Percentiles rank a stretch among this genome's conserved stretches.
phyloP scores from a whole-genome alignment of 2,888 invertebrate species.

The Archaeoteleia sp. region DNA sequence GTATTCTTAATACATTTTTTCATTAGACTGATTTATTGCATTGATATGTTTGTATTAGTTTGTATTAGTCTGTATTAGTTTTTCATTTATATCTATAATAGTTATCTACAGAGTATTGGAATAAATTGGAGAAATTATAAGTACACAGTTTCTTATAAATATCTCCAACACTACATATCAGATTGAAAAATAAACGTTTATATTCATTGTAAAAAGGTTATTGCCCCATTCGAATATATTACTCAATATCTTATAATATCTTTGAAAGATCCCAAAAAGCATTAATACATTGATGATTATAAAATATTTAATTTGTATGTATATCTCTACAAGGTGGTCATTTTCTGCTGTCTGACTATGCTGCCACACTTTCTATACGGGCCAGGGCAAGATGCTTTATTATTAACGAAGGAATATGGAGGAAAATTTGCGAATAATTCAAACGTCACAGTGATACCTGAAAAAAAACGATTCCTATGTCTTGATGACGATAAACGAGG shows the following conservation, averaged over 20 bases:
- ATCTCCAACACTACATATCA: not conserved
- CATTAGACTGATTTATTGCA: no score
- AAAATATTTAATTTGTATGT: not conserved
- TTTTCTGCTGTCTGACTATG: slow-evolving; percentile 81
- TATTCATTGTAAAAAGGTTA: not conserved
- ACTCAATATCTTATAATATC: no score
- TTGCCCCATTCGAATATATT: not conserved
- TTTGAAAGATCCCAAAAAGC: no score
- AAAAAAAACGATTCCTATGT: slow-evolving; percentile 78
- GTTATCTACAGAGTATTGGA: no score
- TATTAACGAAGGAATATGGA: slow-evolving; percentile 79
- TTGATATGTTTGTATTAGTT: no score
- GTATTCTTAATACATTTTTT: no score
- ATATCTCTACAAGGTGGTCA: slow-evolving; percentile 72
- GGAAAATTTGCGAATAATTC: slow-evolving; percentile 68
- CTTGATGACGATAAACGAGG: slow-evolving; percentile 66
- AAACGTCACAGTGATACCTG: slow-evolving; percentile 75
- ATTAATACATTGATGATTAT: no score
- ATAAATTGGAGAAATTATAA: no score
- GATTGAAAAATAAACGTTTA: no score
- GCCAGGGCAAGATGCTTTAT: slow-evolving; percentile 80
- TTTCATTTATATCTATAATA: no score
- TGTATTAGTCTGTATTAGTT: no score
- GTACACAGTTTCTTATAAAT: no score
- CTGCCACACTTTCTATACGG: slow-evolving; percentile 83